A percentile compares a stretch with the other conserved stretches of the same genome.
Conservation (phyloP, 2,888 invertebrate species). For the Drosophila picticornis region DNA sequence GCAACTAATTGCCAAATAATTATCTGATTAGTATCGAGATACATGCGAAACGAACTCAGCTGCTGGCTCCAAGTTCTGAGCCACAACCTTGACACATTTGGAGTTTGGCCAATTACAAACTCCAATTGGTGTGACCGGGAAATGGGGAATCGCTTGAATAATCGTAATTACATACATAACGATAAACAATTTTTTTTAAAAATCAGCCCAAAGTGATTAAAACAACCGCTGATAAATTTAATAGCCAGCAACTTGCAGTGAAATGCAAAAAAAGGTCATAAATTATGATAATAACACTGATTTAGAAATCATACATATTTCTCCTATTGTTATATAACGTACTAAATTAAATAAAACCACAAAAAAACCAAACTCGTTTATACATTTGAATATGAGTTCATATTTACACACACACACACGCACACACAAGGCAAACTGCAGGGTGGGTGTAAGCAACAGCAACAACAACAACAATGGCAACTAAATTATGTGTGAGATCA, state of each 20-base stretch:
- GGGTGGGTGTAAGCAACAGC: constrained; percentile 47
- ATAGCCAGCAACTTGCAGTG: constrained; percentile 12
- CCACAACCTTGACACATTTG: constrained; percentile 46
- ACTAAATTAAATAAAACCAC: not conserved
- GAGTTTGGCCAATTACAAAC: constrained; percentile 35
- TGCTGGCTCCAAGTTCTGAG: constrained; percentile 4
- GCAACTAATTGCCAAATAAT: constrained; percentile 51
- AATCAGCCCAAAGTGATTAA: not conserved
- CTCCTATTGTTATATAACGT: constrained; percentile 13
- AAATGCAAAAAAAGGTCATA: constrained; percentile 5
- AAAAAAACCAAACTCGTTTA: constrained; percentile 24
- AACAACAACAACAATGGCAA: constrained; percentile 17
- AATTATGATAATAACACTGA: constrained; percentile 13
- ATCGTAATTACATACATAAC: constrained; percentile 19
- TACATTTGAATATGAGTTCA: constrained; percentile 17
- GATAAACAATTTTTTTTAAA: no score
- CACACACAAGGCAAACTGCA: constrained; percentile 10
- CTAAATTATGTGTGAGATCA: constrained; percentile 66
- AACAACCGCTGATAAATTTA: constrained; percentile 21
- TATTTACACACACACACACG: constrained; percentile 15
- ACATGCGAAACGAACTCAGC: constrained; percentile 7
- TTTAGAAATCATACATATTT: constrained; percentile 19
- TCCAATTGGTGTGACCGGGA: constrained; percentile 35
- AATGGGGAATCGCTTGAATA: constrained; percentile 28
- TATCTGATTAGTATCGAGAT: constrained; percentile 32